Base-by-base conservation (phyloP, 2,113 vertebrate species). In the Hoplias malabaricus region DNA sequence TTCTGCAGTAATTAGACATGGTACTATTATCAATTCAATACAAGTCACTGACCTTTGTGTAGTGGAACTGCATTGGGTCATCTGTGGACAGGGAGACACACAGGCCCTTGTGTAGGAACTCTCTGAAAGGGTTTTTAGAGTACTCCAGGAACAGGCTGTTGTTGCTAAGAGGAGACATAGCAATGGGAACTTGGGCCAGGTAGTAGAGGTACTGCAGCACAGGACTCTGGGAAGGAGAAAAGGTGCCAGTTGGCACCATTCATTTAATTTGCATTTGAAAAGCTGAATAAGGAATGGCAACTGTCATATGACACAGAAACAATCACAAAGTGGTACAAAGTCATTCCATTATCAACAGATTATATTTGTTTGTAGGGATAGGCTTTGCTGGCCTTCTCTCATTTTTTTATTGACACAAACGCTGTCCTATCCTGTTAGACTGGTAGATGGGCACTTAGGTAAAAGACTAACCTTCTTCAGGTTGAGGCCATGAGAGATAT, bases 131-230 rank as follows among this genome's bases (percentile, higher is more conserved):
- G 82, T 96, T 99, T 87, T 99, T 99, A 56, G 96, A 97, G 86
- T 99, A 99, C 86, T 99, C 92, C 70, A 99, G 89, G 84, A 99
- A 99, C 2, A 99, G 89, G 81, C 98, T 99, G 89, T 99, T 99
- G 92, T 99, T 99, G 89, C 98, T 99, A 65, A 99, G 95, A 1
- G 98, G 98, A 56, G 97, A 99, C 98, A 99, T 99, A 77, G 98
- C 97, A 59, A 99, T 98, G 25, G 98, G 98, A 29, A 99, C 93
- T 94, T 98, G 97, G 72, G 93, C 95, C 83, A 99, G 94, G 85
- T 98, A 99, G 90, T 96, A 99, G 79, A 99, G 94, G 79, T 99
- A 99, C 92, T 99, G 96, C 84, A 99, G 84, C 73, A 99, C 97
- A 0, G 98, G 98, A 86, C 96, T 99, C 98, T 99, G 92, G 1